phyloP scores from a whole-genome alignment of 2,113 vertebrate species.

The Sclerurus mexicanus region DNA sequence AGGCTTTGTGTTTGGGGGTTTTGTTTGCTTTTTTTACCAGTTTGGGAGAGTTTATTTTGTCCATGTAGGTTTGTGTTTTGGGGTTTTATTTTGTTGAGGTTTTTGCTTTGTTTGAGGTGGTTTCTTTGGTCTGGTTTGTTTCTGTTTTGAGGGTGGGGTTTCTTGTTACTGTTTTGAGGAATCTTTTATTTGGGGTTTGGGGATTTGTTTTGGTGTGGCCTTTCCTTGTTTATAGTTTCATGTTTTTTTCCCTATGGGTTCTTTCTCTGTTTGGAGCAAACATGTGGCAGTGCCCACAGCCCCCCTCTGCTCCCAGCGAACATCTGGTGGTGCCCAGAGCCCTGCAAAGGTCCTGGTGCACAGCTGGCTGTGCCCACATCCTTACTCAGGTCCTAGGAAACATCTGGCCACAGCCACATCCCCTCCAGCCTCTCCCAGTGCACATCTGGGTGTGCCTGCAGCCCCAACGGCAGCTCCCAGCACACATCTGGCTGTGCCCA shows the following conservation, averaged over 20 bases:
- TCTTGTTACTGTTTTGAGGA: not conserved
- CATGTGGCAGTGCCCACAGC: not conserved
- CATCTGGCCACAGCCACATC: too few species aligned
- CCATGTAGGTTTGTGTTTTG: not conserved
- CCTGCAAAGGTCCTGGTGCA: not conserved
- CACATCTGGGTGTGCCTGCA: not conserved
- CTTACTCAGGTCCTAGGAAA: too few species aligned
- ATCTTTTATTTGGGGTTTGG: too few species aligned
- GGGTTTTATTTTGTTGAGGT: not conserved
- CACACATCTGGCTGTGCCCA: too few species aligned
- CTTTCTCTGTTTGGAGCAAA: not conserved
- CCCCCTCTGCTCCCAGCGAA: not conserved
- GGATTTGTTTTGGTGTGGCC: not conserved
- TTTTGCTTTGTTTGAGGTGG: not conserved
- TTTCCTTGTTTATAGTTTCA: not conserved
- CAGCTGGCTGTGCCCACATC: not conserved
- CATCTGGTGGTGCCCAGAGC: not conserved
- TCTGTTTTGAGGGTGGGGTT: not conserved
- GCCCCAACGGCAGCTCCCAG: not conserved
- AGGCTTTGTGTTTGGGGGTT: not conserved
- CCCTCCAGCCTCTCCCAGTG: not conserved
- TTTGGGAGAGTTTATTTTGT: not conserved
- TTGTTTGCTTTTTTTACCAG: not conserved
- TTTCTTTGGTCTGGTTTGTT: not conserved
- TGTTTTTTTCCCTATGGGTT: fast-evolving